Evolutionary conservation across 2,113 vertebrate species (phyloP).

Genomic region (Forbesichthys papilliferus): DNA sequence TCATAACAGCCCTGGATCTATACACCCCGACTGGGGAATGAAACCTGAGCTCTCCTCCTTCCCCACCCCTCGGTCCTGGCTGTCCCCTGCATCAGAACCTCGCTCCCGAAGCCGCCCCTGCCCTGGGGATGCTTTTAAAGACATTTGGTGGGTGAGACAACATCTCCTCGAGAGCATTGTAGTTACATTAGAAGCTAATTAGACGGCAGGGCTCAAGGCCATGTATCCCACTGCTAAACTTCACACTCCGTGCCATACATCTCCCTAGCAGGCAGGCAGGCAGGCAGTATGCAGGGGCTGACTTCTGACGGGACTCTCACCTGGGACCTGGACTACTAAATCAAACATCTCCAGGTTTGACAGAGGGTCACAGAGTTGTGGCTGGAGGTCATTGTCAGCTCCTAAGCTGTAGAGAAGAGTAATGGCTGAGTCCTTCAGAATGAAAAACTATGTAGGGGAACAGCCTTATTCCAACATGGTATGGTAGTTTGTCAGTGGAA

Average conservation of each 20-base stretch:
- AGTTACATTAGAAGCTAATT: slow-evolving; percentile 78
- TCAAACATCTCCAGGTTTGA: slow-evolving; percentile 44
- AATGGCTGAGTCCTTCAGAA: slow-evolving; percentile 14
- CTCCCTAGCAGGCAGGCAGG: slow-evolving; percentile 42
- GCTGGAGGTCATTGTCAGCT: slow-evolving; percentile 26
- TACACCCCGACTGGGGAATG: slow-evolving; percentile 54
- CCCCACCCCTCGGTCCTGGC: slow-evolving; percentile 15
- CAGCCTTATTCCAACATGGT: too few relatives aligned
- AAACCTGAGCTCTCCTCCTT: slow-evolving; percentile 42
- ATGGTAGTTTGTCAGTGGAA: too few relatives aligned
- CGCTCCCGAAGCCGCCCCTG: slow-evolving; percentile 65
- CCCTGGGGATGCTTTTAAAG: slow-evolving; percentile 78
- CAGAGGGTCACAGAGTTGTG: slow-evolving; percentile 31
- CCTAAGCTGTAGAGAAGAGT: slow-evolving; percentile 23
- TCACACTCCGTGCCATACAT: slow-evolving; percentile 69
- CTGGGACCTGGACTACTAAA: slow-evolving; percentile 52
- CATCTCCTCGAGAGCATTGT: slow-evolving; percentile 76
- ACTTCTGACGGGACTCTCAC: slow-evolving; percentile 33
- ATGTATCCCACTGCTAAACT: slow-evolving; percentile 67
- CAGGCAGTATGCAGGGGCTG: slow-evolving; percentile 21
- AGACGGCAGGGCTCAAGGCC: slow-evolving; percentile 72
- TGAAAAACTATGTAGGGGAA: neutral
- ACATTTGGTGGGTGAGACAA: slow-evolving; percentile 70
- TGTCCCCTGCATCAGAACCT: slow-evolving; percentile 50
- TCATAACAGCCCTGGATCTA: neutral